Evolutionary conservation across 2,797 vertebrate species (phyloP).

Genomic region (Megalops cyprinoides): DNA sequence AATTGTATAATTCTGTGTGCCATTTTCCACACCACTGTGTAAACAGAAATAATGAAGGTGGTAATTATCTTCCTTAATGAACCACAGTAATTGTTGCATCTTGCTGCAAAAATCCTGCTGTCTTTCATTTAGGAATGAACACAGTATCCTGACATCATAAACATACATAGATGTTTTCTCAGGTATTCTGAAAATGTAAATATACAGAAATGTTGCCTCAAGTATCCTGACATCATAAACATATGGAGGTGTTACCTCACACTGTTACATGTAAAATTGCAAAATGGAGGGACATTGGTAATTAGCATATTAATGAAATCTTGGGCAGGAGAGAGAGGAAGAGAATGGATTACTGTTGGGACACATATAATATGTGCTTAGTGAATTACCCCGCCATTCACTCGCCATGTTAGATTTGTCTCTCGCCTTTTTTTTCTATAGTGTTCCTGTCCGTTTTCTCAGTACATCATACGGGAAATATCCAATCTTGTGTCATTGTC

Average conservation of each 20-base stretch:
- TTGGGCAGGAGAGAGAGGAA: background rate
- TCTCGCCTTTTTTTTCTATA: too few relatives aligned
- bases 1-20: background rate
- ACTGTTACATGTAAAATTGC: background rate
- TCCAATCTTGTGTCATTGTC: too few relatives aligned
- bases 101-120: background rate
- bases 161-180: background rate
- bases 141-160: background rate
- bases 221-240: slow-evolving; percentile 2
- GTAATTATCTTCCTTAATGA: background rate
- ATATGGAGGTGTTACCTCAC: too few relatives aligned
- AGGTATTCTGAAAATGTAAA: too few relatives aligned
- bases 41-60: background rate
- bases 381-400: background rate
- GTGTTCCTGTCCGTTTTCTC: too few relatives aligned
- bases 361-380: background rate
- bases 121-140: background rate
- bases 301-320: background rate
- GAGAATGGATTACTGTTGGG: background rate
- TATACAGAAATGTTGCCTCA: slow-evolving; percentile 4
- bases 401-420: too few relatives aligned
- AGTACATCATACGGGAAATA: too few relatives aligned
- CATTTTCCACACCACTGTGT: background rate
- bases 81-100: background rate
- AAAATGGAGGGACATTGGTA: background rate